phyloP scores from a whole-genome alignment of 2,888 invertebrate species.

The Hemaris fuciformis region DNA sequence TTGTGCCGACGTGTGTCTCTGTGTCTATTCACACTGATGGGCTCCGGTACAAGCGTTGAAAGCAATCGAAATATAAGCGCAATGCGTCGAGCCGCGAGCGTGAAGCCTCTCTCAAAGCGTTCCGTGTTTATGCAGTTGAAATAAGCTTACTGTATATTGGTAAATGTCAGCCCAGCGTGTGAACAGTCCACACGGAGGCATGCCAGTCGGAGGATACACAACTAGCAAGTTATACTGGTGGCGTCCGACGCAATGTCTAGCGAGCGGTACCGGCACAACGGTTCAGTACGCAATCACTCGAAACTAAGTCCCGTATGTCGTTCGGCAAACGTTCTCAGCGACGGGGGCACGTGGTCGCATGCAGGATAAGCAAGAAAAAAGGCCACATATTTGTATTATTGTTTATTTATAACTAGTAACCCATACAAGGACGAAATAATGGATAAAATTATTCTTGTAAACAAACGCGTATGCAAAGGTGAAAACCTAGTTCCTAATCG shows the following conservation, averaged over 20 bases:
- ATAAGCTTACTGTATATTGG: constrained; percentile 9
- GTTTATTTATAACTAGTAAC: constrained; percentile 74
- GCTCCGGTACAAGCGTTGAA: constrained; percentile 22
- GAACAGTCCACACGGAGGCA: constrained; percentile 34
- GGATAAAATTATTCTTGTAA: constrained; percentile 43
- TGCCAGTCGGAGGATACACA: constrained; percentile 35
- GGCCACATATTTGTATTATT: constrained; percentile 68
- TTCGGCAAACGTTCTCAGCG: constrained; percentile 19
- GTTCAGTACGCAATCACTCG: not conserved
- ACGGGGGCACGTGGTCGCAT: constrained; percentile 55
- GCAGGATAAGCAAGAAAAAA: constrained; percentile 78
- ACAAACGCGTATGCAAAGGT: constrained; percentile 53
- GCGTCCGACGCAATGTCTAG: not conserved
- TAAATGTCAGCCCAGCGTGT: constrained; percentile 23
- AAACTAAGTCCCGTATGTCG: not conserved
- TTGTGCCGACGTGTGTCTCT: not conserved
- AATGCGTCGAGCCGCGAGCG: constrained; percentile 2
- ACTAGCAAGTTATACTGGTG: constrained; percentile 32
- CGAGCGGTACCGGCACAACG: not conserved
- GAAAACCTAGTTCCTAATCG: constrained; percentile 46
- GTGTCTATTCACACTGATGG: constrained; percentile 5
- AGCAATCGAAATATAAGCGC: constrained; percentile 7
- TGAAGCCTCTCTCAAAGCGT: constrained; percentile 22
- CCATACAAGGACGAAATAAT: constrained; percentile 62
- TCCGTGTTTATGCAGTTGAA: constrained; percentile 10